Conservation (phyloP, 2,888 invertebrate genomes). For the Drosophila lacicola region DNA sequence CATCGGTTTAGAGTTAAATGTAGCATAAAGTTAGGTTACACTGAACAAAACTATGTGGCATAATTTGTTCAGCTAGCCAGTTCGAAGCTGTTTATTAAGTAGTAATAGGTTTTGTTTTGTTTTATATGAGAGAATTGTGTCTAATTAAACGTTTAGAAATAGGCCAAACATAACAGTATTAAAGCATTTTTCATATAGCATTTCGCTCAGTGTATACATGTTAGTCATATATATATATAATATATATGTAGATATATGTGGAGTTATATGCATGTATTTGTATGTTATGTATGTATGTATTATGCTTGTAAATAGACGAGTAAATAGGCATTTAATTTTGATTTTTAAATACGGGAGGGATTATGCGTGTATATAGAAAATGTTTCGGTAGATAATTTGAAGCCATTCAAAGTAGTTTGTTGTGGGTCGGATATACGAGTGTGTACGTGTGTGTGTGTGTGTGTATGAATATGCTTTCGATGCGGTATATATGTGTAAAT, state of each 20-base stretch:
- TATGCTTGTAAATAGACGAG: constrained; percentile 62
- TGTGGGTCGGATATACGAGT: constrained; percentile 39
- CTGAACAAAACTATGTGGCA: constrained; percentile 9
- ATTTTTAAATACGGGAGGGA: constrained; percentile 46
- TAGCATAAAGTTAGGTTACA: constrained; percentile 31
- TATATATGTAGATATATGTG: constrained; percentile 31
- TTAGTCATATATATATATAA: constrained; percentile 54
- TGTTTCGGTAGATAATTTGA: constrained; percentile 55
- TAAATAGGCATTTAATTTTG: constrained; percentile 70
- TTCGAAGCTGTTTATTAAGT: constrained; percentile 23
- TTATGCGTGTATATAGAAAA: constrained; percentile 45
- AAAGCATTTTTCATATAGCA: constrained; percentile 75
- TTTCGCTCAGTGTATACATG: constrained; percentile 75
- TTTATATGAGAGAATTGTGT: constrained; percentile 52
- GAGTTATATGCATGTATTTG: constrained; percentile 26
- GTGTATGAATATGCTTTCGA: constrained; percentile 24
- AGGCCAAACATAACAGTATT: constrained; percentile 78
- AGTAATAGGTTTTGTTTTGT: constrained; percentile 25
- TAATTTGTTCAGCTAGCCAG: constrained; percentile 8
- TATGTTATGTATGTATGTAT: constrained; percentile 24
- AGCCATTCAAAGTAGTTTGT: constrained; percentile 53
- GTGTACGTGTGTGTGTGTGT: constrained; percentile 41
- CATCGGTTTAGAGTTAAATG: constrained; percentile 16
- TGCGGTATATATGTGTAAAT: constrained; percentile 32
- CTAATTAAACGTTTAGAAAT: constrained; percentile 73